These are phyloP conservation scores for Thunnus thynnus DNA, from an alignment of 2,113 vertebrate species.

Conservation along the genomic window DNA sequence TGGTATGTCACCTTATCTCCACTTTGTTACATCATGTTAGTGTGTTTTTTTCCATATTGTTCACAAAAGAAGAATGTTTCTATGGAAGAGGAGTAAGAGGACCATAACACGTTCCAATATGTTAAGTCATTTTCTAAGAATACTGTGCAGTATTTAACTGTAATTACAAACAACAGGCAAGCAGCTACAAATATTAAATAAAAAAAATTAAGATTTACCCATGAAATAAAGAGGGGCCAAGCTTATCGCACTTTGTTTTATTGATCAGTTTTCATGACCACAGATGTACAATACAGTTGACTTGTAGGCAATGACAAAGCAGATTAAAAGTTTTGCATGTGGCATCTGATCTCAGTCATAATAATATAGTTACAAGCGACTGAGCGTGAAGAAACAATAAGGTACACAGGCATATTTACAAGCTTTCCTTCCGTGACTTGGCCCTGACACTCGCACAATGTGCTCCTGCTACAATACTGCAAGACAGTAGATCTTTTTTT, in stretches of 20 bases:
- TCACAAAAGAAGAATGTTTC: too few species aligned
- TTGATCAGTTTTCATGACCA: conserved; percentile 79
- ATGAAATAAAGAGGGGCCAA: conserved; percentile 5
- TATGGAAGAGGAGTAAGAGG: not conserved
- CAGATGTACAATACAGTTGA: conserved; percentile 77
- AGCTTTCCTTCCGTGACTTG: conserved; percentile 69
- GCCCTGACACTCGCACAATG: conserved; percentile 43
- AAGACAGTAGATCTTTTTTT: conserved; percentile 14
- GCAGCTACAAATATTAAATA: too few species aligned
- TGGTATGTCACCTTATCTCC: not conserved
- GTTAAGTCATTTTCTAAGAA: not conserved
- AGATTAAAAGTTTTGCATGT: conserved; percentile 71
- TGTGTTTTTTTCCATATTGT: too few species aligned
- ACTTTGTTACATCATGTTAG: too few species aligned
- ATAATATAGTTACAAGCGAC: conserved; percentile 83
- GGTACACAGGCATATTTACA: conserved; percentile 82
- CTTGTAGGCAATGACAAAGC: conserved; percentile 77
- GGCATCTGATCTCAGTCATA: conserved; percentile 73
- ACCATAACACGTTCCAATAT: not conserved
- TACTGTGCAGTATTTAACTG: not conserved
- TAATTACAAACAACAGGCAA: too few species aligned
- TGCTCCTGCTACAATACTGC: conserved; percentile 49
- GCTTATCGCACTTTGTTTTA: conserved; percentile 65
- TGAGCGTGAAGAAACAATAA: conserved; percentile 74
- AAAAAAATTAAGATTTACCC: not conserved